Percentiles rank a stretch among this genome's conserved stretches.
Evolutionary conservation across 2,113 vertebrate genomes (phyloP).

Genomic region (Myotis brandtii): DNA sequence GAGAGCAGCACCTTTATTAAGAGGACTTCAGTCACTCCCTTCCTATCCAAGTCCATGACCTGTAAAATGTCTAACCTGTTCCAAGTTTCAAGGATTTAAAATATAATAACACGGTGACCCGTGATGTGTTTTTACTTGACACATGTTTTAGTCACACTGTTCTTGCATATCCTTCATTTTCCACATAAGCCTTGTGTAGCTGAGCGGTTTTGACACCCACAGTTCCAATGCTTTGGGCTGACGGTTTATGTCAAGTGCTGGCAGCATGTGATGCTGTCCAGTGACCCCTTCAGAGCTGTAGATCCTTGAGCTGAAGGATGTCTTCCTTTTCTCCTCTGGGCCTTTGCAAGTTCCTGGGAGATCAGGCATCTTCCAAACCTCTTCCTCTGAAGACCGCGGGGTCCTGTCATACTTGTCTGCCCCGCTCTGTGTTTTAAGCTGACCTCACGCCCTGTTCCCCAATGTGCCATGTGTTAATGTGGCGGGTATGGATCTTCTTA

Average conservation of each 20-base stretch:
- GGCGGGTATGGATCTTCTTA: background rate
- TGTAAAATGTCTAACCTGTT: background rate
- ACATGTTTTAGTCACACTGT: background rate
- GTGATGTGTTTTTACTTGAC: background rate
- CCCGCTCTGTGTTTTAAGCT: background rate
- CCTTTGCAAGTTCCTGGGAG: background rate
- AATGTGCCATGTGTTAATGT: background rate
- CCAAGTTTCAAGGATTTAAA: background rate
- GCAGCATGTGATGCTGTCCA: background rate
- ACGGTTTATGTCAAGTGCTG: background rate
- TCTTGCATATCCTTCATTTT: background rate
- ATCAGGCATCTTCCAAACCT: background rate
- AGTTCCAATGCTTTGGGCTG: background rate
- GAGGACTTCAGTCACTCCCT: background rate
- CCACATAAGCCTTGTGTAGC: background rate
- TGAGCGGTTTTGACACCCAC: background rate
- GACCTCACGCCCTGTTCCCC: background rate
- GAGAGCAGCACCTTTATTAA: background rate
- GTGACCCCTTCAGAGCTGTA: background rate
- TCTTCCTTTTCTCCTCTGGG: background rate
- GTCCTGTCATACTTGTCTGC: background rate
- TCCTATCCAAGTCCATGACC: background rate
- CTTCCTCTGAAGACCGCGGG: background rate
- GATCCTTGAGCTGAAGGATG: background rate
- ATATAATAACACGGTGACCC: background rate